Percentiles rank a stretch among this genome's conserved stretches.
Evolutionary conservation across 2,888 invertebrate species (phyloP).

Genomic region (Halictus quadricinctus): DNA sequence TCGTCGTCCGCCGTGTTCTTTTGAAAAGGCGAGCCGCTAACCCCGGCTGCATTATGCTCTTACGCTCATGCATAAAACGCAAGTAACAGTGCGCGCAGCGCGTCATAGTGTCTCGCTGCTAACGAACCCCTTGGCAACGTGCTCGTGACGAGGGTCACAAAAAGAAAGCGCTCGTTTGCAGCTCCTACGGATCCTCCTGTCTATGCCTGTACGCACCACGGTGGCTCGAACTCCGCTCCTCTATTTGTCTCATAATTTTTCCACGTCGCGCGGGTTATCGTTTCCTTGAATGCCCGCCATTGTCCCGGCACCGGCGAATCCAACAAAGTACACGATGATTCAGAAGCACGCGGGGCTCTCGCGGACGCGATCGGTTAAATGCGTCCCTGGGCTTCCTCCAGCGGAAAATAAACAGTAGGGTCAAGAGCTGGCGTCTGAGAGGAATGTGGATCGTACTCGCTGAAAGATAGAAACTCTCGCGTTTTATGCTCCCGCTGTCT

Average conservation of each 20-base stretch:
- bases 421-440: neutral
- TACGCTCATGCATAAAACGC: slow-evolving; percentile 55
- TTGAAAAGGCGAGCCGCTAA: slow-evolving; percentile 21
- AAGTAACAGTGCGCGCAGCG: slow-evolving; percentile 25
- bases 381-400: neutral
- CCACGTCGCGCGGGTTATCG: slow-evolving; percentile 8
- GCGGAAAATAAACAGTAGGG: neutral
- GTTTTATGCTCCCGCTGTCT: neutral
- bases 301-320: neutral
- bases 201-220: neutral
- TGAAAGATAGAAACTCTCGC: neutral
- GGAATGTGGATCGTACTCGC: slow-evolving; percentile 5
- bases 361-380: neutral
- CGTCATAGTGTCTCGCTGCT: slow-evolving; percentile 50
- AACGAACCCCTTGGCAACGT: slow-evolving; percentile 65
- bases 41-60: slow-evolving; percentile 37
- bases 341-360: neutral
- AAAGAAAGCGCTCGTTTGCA: slow-evolving; percentile 59
- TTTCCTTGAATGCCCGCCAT: slow-evolving; percentile 5
- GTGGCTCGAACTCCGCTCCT: slow-evolving; percentile 1
- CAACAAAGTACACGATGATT: neutral
- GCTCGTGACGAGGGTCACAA: slow-evolving; percentile 58
- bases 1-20: neutral
- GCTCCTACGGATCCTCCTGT: slow-evolving; percentile 56
- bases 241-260: slow-evolving; percentile 27